A percentile compares a stretch with the other conserved stretches of the same genome.
These are phyloP conservation scores for Allygus modestus DNA, from an alignment of 2,888 invertebrate genomes.

Conservation along the genomic window DNA sequence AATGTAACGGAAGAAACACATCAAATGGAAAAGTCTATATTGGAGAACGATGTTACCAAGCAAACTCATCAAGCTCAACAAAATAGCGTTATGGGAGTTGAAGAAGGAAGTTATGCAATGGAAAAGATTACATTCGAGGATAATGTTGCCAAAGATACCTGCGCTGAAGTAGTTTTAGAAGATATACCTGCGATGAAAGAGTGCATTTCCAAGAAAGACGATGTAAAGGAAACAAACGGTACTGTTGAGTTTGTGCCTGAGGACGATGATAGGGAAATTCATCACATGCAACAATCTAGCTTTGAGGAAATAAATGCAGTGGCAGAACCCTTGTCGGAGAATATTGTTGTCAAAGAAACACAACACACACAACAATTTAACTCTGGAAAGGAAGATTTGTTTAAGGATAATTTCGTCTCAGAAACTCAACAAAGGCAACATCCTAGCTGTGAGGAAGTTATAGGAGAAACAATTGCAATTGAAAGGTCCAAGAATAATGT, in stretches of 20 bases:
- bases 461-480: too few species aligned
- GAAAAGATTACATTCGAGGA: not conserved
- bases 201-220: too few species aligned
- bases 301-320: not conserved
- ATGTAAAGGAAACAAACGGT: too few species aligned
- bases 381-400: not conserved
- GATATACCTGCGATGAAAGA: too few species aligned
- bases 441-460: too few species aligned
- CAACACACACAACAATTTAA: not conserved
- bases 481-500: too few species aligned
- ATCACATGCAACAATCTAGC: not conserved
- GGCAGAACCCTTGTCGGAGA: not conserved
- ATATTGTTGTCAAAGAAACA: not conserved
- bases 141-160: too few species aligned
- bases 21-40: not conserved
- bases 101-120: too few species aligned
- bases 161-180: not conserved
- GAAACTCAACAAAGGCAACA: too few species aligned
- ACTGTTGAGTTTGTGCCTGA: not conserved
- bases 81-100: too few species aligned
- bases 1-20: not conserved
- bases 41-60: not conserved
- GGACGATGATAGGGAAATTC: not conserved
- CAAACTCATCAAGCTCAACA: too few species aligned
- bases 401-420: too few species aligned